Evolutionary conservation across 2,113 vertebrate genomes (phyloP).

Genomic region (Leucoraja erinaceus): DNA sequence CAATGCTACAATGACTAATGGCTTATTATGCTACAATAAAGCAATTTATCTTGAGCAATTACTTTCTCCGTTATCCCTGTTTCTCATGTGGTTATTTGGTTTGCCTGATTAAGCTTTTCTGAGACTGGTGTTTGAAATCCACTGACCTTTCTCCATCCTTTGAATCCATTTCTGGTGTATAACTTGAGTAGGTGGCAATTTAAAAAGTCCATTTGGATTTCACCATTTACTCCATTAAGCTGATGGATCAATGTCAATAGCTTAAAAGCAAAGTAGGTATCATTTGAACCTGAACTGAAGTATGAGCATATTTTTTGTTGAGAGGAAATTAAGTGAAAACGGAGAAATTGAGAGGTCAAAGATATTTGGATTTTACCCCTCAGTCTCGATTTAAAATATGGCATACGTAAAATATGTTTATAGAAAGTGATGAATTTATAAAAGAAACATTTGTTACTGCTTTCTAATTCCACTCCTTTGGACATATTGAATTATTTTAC

Average conservation of each 20-base stretch:
- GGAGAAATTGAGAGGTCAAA: background rate
- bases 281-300: background rate
- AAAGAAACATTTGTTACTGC: background rate
- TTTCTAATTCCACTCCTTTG: background rate
- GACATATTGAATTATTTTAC: background rate
- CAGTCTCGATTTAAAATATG: background rate
- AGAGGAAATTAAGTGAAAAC: background rate
- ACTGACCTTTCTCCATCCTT: conserved; percentile 13
- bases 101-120: conserved; percentile 34
- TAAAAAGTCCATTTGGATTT: background rate
- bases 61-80: conserved; percentile 15
- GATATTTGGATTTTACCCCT: background rate
- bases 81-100: background rate
- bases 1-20: conserved; percentile 7
- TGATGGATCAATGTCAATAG: background rate
- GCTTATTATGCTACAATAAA: conserved; percentile 19
- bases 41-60: conserved; percentile 24
- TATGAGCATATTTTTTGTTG: background rate
- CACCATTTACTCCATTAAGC: background rate
- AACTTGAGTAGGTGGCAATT: background rate
- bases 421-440: background rate
- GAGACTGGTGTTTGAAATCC: conserved; percentile 13
- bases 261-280: background rate
- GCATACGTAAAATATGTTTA: background rate
- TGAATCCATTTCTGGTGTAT: background rate